phyloP scores from a whole-genome alignment of 2,113 vertebrate species.

The Herpetotheres cachinnans region DNA sequence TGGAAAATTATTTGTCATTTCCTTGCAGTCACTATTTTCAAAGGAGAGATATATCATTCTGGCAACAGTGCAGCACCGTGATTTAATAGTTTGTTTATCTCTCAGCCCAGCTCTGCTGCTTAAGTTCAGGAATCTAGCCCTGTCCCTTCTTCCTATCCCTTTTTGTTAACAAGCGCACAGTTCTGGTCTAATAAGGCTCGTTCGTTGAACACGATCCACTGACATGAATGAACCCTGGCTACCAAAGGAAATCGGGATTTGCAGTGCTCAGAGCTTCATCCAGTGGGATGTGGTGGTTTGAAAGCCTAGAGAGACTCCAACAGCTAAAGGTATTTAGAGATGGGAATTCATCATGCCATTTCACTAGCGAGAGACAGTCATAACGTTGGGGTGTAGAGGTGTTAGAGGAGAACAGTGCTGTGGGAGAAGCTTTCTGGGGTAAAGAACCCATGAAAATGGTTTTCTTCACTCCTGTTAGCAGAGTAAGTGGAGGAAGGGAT shows the following conservation, averaged over 20 bases:
- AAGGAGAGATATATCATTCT: constrained; percentile 29
- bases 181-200: background rate
- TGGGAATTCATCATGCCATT: background rate
- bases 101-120: background rate
- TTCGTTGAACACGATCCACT: background rate
- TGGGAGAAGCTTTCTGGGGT: background rate
- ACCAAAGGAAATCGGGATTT: background rate
- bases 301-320: background rate
- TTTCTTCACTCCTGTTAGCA: background rate
- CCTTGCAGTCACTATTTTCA: constrained; percentile 17
- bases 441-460: background rate
- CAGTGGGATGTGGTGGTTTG: background rate
- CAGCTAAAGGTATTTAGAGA: background rate
- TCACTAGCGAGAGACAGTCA: background rate
- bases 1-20: constrained; percentile 57
- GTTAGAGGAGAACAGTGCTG: background rate
- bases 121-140: background rate
- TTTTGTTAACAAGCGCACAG: background rate
- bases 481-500: background rate
- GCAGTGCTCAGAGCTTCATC: background rate
- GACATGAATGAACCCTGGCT: background rate
- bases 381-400: background rate
- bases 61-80: background rate
- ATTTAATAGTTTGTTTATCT: constrained; percentile 58
- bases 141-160: background rate